Base-by-base conservation (phyloP, 2,113 vertebrate species). In the Dolichotis patagonum region DNA sequence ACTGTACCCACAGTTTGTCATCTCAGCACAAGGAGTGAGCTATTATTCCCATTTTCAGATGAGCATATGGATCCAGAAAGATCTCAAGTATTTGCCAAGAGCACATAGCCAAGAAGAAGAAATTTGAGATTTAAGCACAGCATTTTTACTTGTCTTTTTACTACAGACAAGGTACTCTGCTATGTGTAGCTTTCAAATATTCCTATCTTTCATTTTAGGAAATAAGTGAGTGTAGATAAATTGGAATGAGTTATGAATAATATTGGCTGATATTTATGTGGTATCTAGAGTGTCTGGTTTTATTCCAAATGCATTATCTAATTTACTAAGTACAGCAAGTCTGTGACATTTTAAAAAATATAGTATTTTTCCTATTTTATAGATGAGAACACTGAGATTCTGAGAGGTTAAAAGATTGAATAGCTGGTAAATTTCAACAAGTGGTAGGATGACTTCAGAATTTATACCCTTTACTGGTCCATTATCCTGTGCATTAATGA, bases 171-270 rank as follows among this genome's bases (percentile, higher is more conserved):
- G 26, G 22, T 43, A 85, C 17, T 75, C 22, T 71, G 49, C 54
- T 91, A 1, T 63, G 7, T 35, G 54, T 26, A 88, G 54, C 22
- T 60, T 81, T 83, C 46, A 91, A 73, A 96, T 62, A 78, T 85
- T 62, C 46, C 46, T 84, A 8, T 62, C 60, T 63, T n/a, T 86
- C 85, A 8, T 87, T 87, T 88, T 84, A 84, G 26, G 13, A 94
- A 94, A 71, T 81, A 90, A 65, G 7, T 78, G 17, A 90, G 85
- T 60, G 28, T 32, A 71, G 52, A 62, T 73, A 56, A 32, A 83
- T 1, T 88, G 86, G 88, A 97, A 93, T 77, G 56, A 94, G n/a
- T 88, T 77, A 88, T 49, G 80, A 90, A 43, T 83, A 46, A 88
- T 56, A 52, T 85, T 85, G 85, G 41, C 60, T 90, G 80, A 80